Conservation (phyloP, 2,888 invertebrate species). For the Caenorhabditis doughertyi region DNA sequence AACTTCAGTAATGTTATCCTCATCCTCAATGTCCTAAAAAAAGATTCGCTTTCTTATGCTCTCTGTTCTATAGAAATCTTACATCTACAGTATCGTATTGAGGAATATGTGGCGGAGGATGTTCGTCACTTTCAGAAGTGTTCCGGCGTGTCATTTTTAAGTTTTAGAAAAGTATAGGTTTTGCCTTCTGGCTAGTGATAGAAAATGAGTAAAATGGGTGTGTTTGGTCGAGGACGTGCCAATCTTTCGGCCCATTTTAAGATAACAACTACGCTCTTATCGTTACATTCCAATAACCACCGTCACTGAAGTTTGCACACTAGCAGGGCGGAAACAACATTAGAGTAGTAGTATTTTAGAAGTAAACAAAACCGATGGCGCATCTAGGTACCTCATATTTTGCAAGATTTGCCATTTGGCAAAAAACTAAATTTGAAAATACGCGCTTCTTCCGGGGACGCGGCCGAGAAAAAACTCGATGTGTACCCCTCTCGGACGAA, state of each 20-base stretch:
- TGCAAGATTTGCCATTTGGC: too few species aligned
- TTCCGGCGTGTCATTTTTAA: conserved; percentile 37
- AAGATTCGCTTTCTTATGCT: background rate
- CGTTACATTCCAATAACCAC: conserved; percentile 37
- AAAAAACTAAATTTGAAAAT: conserved; percentile 20
- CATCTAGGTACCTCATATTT: too few species aligned
- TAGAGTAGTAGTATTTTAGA: background rate
- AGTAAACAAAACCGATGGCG: conserved; percentile 31
- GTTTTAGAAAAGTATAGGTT: background rate
- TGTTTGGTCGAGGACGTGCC: conserved; percentile 48
- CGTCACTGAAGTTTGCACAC: conserved; percentile 37
- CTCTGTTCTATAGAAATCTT: background rate
- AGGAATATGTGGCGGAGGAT: conserved; percentile 2
- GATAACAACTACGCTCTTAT: conserved; percentile 39
- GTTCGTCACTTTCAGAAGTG: conserved; percentile 32
- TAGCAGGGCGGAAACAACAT: conserved; percentile 24
- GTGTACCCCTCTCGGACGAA: conserved; percentile 33
- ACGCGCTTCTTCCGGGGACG: conserved; percentile 17
- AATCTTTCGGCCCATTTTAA: conserved; percentile 31
- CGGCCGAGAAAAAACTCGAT: conserved; percentile 17
- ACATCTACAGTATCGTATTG: conserved; percentile 42
- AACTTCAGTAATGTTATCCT: conserved; percentile 22
- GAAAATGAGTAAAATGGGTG: conserved; percentile 56
- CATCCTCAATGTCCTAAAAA: conserved; percentile 32
- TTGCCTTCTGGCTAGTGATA: background rate